Base-by-base conservation (phyloP, 2,888 invertebrate genomes). In the Zelleria hepariella region DNA sequence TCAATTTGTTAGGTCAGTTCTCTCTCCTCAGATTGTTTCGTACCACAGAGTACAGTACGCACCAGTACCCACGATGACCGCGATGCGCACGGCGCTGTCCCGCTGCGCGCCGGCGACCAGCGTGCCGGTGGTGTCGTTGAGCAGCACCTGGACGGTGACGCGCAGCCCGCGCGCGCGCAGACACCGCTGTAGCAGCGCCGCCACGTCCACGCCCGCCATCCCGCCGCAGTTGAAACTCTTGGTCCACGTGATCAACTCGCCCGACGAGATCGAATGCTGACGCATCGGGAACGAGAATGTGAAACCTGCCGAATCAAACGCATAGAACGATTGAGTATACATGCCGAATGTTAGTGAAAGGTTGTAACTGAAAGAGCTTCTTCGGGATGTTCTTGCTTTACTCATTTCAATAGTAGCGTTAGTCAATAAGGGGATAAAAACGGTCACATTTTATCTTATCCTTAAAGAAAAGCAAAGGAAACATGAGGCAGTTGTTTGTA, bases 211-310 rank as follows among this genome's bases (percentile, higher is more conserved):
- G 62, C 89, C 85, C 56, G 88, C 90, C 65, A 94, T 92, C 61
- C 93, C 93, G 23, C 92, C 88, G 77, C 94, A 94, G 66, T 93
- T 93, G 80, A 95, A 95, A 62, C 93, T 93, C 83, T 96, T 96
- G 0, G 95, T 95, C 95, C 95, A 96, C n/a, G 94, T 93, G 18
- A 93, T 91, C 65, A 96, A 88, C 66, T 92, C 89, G n/a, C 94
- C 95, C 8, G 91, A 91, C 62, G 93, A 91, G 62, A 96, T 86
- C 52, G 93, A 92, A 70, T 92, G 91, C 73, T 95, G 95, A 64
- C 89, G 89, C 91, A 95, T 94, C 5, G 95, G 95, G 78, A 96
- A 96, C 27, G 95, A 95, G 82, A 96, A 96, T 1, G 95, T 95
- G 80, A 96, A 96, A 6, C 95, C 94, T 93, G 82, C 32, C 32